These are phyloP conservation scores for Chymomyza amoena DNA, from an alignment of 2,888 invertebrate genomes.

Conservation along the genomic window DNA sequence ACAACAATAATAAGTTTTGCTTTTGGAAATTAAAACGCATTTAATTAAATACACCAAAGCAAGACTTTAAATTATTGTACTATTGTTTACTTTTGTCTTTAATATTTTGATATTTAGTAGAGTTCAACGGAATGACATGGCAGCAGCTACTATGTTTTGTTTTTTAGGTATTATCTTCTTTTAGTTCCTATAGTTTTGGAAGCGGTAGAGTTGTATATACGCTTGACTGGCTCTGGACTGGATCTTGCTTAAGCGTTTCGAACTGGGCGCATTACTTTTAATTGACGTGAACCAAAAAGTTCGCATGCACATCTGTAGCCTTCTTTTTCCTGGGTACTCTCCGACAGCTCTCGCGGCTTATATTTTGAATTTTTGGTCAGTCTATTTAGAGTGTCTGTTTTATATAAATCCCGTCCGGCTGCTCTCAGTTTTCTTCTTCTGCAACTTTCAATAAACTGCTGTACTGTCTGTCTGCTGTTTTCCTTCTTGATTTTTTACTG, in stretches of 20 bases:
- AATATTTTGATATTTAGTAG: neutral
- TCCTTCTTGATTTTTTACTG: neutral
- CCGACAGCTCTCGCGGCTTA: neutral
- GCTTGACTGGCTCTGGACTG: neutral
- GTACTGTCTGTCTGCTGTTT: slow-evolving; percentile 12
- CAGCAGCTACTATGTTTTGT: slow-evolving; percentile 5
- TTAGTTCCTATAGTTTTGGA: neutral
- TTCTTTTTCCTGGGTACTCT: neutral
- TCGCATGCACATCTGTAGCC: neutral
- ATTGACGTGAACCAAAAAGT: neutral
- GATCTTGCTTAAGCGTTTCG: slow-evolving; percentile 28
- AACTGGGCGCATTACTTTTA: neutral
- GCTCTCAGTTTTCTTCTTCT: neutral
- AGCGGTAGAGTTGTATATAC: slow-evolving; percentile 19
- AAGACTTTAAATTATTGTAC: slow-evolving; percentile 33
- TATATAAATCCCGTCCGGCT: neutral
- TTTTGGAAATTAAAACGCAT: slow-evolving; percentile 68
- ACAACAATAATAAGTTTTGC: slow-evolving; percentile 44
- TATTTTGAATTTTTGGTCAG: slow-evolving; percentile 2
- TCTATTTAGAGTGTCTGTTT: neutral
- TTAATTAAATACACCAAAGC: slow-evolving; percentile 69
- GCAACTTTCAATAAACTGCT: neutral
- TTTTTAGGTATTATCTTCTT: slow-evolving; percentile 2
- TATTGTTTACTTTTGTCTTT: neutral
- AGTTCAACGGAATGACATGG: neutral